Evolutionary conservation across 2,113 vertebrate species (phyloP).

Genomic region (Amia ocellicauda): DNA sequence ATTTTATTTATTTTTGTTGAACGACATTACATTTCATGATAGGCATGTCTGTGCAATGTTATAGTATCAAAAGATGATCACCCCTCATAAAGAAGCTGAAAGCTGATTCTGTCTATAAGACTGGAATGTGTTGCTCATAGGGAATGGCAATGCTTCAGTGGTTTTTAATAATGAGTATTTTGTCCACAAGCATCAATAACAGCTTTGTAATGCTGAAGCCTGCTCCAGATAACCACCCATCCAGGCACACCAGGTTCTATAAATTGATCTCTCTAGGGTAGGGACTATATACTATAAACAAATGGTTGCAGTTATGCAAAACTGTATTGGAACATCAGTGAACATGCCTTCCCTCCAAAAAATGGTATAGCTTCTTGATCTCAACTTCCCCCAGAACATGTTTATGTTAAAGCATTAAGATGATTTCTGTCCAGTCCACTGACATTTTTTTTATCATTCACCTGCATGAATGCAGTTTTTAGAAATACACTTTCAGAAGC

Average conservation of each 20-base stretch:
- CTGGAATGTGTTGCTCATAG: conserved; percentile 1
- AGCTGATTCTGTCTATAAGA: conserved; percentile 12
- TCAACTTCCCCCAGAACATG: too few species aligned
- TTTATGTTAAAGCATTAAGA: too few species aligned
- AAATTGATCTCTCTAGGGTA: neutral
- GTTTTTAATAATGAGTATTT: conserved; percentile 13
- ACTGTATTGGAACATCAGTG: neutral
- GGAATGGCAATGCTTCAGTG: conserved; percentile 4
- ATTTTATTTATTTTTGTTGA: too few species aligned
- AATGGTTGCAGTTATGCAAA: neutral
- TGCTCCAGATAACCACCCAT: conserved; percentile 15
- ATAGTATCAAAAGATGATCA: too few species aligned
- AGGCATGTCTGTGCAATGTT: too few species aligned
- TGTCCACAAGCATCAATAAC: conserved; percentile 20
- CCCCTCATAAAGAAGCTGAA: neutral
- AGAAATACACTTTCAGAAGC: too few species aligned
- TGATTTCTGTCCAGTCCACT: neutral
- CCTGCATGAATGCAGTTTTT: neutral
- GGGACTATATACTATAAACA: neutral
- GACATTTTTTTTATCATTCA: neutral
- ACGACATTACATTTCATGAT: too few species aligned
- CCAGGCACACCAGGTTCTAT: conserved; percentile 2
- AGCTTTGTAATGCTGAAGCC: conserved; percentile 17
- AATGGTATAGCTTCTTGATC: neutral
- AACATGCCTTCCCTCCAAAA: neutral